Percentiles rank a stretch among this genome's conserved stretches.
phyloP scores from a whole-genome alignment of 2,888 invertebrate genomes.

The Ametastegia equiseti region DNA sequence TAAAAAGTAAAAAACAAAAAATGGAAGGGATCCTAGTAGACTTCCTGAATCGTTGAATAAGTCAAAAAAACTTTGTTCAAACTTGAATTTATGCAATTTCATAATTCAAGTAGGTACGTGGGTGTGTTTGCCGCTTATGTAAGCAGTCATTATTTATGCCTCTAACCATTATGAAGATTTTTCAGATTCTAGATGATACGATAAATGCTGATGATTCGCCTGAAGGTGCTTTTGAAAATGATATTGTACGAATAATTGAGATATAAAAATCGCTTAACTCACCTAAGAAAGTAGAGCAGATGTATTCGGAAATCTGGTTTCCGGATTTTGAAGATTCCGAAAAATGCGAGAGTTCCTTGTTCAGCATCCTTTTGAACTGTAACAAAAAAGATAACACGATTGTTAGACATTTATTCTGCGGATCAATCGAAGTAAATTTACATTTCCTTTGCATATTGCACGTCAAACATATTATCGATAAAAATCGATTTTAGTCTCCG shows the following conservation, averaged over 20 bases:
- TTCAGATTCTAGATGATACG: background rate
- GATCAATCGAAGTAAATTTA: too few species aligned
- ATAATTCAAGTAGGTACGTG: background rate
- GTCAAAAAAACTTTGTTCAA: background rate
- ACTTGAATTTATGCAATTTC: background rate
- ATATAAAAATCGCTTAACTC: slow-evolving; percentile 74
- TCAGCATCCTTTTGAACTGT: slow-evolving; percentile 99
- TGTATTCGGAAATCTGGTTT: slow-evolving; percentile 99
- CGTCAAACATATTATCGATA: background rate
- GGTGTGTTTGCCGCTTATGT: background rate
- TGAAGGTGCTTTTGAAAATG: too few species aligned
- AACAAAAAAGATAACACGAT: slow-evolving; percentile 73
- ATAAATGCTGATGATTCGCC: background rate
- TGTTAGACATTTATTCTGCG: background rate
- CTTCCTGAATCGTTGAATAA: background rate
- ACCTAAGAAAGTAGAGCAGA: slow-evolving; percentile 99
- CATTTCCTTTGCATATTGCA: background rate
- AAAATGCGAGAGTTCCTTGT: slow-evolving; percentile 99
- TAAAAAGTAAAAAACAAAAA: background rate
- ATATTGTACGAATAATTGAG: too few species aligned
- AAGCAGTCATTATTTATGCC: background rate
- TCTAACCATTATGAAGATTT: background rate
- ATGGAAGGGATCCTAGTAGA: background rate
- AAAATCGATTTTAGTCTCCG: background rate
- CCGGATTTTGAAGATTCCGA: slow-evolving; percentile 99